Evolutionary conservation across 2,888 invertebrate genomes (phyloP).

Genomic region (Thera britannica): DNA sequence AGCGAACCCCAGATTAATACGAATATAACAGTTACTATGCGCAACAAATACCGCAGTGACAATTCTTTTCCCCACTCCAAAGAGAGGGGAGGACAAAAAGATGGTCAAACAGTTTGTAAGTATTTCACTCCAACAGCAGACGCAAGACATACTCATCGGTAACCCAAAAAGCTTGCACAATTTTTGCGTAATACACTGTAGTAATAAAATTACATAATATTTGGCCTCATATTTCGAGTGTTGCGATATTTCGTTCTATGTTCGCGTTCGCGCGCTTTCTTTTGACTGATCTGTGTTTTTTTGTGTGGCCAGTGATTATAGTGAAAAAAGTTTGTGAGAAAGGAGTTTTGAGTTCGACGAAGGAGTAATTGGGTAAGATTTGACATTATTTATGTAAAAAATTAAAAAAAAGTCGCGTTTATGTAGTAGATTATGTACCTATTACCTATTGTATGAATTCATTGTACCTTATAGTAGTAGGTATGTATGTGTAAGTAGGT

Average conservation of each 20-base stretch:
- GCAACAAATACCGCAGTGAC: neutral
- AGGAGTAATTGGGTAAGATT: slow-evolving; percentile 26
- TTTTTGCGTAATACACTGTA: slow-evolving; percentile 80
- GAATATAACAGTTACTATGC: neutral
- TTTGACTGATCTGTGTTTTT: slow-evolving; percentile 49
- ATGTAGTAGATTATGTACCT: no score
- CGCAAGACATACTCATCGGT: slow-evolving; percentile 46
- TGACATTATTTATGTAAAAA: slow-evolving; percentile 11
- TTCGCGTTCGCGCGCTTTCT: slow-evolving; percentile 60
- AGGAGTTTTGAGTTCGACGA: slow-evolving; percentile 6
- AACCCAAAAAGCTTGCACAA: slow-evolving; percentile 62
- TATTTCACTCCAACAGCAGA: slow-evolving; percentile 44
- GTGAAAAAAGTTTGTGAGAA: slow-evolving; percentile 14
- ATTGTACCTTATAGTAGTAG: no score
- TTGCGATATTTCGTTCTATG: slow-evolving; percentile 60
- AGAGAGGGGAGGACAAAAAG: slow-evolving; percentile 14
- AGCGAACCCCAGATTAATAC: neutral
- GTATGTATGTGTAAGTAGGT: no score
- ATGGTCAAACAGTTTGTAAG: slow-evolving; percentile 12
- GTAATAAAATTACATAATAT: slow-evolving; percentile 77
- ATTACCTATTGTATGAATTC: no score
- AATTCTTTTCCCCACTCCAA: slow-evolving; percentile 6
- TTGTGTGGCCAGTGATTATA: slow-evolving; percentile 44
- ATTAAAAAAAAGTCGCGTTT: no score
- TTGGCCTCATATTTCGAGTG: slow-evolving; percentile 78